Base-by-base conservation (phyloP, 2,113 vertebrate genomes). In the Calyptommatus sinebrachiatus region DNA sequence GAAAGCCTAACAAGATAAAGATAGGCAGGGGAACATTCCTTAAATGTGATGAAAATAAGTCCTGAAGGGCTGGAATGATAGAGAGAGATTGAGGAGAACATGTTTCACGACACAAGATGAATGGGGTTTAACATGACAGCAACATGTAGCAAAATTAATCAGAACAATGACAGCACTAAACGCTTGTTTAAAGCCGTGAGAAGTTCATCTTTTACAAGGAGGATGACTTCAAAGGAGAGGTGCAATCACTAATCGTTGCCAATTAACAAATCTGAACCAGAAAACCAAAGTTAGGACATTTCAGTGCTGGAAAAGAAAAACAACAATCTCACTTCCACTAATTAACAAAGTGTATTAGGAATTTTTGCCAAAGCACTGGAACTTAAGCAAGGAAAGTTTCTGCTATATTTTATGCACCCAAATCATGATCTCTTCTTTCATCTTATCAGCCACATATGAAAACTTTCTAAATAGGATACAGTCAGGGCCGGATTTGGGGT, bases 41-140 rank as follows among this genome's bases (percentile, higher is more conserved):
- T 91, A 93, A 94, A 92, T 80, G 90, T 95, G 94, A 96, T 91
- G 92, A 93, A 93, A 95, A 95, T 94, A 94, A 89, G 92, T 94
- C 95, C 94, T 92, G 96, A 96, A 96, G 95, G 94, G 94, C 95
- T 94, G 93, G 95, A 95, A 94, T 94, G 93, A 94, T 91, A 94
- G 95, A 94, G 95, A 94, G 94, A 95, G 95, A 94, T 90, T 93
- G 95, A 96, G 92, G 90, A 93, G 92, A 90, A 93, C 94, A 95
- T 91, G 90, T 92, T 92, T 91, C 90, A 91, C 91, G 95, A 96
- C 93, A 94, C 90, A 93, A 93, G 94, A 93, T 92, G 92, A 96
- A 94, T 94, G 94, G n/a, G 94, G 93, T 92, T 87, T 94, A 95
- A 96, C 96, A 96, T 97, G 96, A 98, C 97, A 97, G 95, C 93